These are phyloP conservation scores for Drosophila sulfurigaster DNA, from an alignment of 1,140 invertebrate genomes.

Conservation along the genomic window DNA sequence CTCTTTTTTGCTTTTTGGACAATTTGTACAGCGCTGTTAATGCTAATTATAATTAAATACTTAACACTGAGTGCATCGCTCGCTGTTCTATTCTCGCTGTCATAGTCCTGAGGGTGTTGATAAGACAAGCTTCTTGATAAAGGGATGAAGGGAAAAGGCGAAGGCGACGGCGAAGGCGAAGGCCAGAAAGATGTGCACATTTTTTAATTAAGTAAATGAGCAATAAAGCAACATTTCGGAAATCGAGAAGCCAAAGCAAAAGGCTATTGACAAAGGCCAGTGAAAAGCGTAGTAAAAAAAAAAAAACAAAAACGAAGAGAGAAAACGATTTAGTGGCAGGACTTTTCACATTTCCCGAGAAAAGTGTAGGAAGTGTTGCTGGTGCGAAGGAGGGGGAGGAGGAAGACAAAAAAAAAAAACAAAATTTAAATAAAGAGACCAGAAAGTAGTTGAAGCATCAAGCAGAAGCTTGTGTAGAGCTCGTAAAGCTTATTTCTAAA, in stretches of 20 bases:
- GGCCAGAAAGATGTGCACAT: background rate
- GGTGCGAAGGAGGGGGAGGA: background rate
- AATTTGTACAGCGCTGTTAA: background rate
- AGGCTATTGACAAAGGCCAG: constrained; percentile 27
- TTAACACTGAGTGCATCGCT: background rate
- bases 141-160: background rate
- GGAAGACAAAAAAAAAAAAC: background rate
- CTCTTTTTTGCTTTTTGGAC: background rate
- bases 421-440: constrained; percentile 4
- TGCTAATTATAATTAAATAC: constrained; percentile 10
- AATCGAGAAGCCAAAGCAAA: constrained; percentile 26
- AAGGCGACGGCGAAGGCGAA: background rate
- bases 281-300: background rate
- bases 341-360: background rate
- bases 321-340: constrained; percentile 12
- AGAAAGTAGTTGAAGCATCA: constrained; percentile 4
- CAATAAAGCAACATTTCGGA: constrained; percentile 36
- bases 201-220: constrained; percentile 42
- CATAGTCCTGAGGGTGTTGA: background rate
- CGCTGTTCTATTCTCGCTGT: background rate
- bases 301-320: background rate
- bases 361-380: background rate
- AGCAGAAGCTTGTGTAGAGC: background rate
- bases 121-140: background rate
- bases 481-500: constrained; percentile 4